phyloP scores from a whole-genome alignment of 2,888 invertebrate genomes.

The Lampropteryx suffumata region DNA sequence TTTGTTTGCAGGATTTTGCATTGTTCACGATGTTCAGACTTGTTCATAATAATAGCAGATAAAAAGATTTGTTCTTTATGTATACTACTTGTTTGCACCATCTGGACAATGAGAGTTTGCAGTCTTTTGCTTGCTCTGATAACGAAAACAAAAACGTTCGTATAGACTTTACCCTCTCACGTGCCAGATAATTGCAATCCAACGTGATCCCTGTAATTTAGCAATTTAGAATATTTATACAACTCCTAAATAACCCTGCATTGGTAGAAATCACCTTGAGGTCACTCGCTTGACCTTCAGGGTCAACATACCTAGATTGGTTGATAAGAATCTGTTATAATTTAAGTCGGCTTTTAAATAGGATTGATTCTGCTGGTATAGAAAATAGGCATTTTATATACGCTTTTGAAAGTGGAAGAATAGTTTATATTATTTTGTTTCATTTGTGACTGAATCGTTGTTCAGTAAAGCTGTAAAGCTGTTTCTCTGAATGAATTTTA shows the following conservation, averaged over 20 bases:
- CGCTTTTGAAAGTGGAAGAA: not conserved
- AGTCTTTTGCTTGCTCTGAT: too few relatives aligned
- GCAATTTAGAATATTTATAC: not conserved
- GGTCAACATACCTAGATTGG: slow-evolving; percentile 19
- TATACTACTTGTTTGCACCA: too few relatives aligned
- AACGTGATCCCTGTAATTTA: slow-evolving; percentile 4
- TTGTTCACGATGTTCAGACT: too few relatives aligned
- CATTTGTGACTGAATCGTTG: too few relatives aligned
- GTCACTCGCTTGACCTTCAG: slow-evolving; percentile 17
- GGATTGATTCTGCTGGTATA: not conserved
- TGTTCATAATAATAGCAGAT: too few relatives aligned
- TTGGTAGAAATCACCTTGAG: slow-evolving; percentile 11
- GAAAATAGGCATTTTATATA: slow-evolving; percentile 2
- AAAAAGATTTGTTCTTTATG: too few relatives aligned
- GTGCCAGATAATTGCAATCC: slow-evolving; percentile 3
- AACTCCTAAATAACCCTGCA: slow-evolving; percentile 12
- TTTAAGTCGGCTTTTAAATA: slow-evolving; percentile 13
- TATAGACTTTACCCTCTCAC: not conserved
- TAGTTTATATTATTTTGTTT: too few relatives aligned
- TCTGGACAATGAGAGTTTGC: too few relatives aligned
- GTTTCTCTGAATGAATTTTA: too few relatives aligned
- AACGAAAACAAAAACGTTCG: too few relatives aligned
- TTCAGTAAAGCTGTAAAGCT: too few relatives aligned
- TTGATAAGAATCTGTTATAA: slow-evolving; percentile 14
- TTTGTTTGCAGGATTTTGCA: too few relatives aligned